These are phyloP conservation scores for Samia ricini DNA, from an alignment of 1,140 invertebrate species.

Conservation along the genomic window DNA sequence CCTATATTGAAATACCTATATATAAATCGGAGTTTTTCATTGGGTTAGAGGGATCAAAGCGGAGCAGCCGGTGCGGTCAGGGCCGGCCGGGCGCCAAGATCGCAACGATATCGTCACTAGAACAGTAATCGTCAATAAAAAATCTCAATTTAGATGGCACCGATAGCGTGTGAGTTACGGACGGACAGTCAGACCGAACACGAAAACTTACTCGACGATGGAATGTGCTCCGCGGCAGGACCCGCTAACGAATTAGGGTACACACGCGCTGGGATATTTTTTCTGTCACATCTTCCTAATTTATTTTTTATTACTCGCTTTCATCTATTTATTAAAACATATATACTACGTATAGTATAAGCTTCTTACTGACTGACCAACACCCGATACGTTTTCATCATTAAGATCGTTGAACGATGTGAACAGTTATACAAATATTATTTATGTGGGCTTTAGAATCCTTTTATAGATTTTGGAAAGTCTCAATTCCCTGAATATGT, in stretches of 20 bases:
- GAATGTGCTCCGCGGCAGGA: constrained; percentile 67
- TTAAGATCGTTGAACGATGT: not conserved
- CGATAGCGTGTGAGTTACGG: constrained; percentile 74
- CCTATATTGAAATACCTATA: not conserved
- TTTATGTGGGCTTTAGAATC: constrained; percentile 1
- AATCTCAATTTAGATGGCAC: constrained; percentile 77
- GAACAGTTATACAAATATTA: not conserved
- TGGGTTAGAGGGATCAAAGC: constrained; percentile 44
- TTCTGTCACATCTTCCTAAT: constrained; percentile 42
- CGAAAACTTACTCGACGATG: constrained; percentile 73
- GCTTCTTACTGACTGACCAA: not conserved
- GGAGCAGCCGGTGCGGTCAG: constrained; percentile 25
- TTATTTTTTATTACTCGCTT: constrained; percentile 37
- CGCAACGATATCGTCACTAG: constrained; percentile 72
- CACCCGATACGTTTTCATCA: not conserved
- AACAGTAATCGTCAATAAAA: constrained; percentile 77
- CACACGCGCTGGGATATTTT: constrained; percentile 51
- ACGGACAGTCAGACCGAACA: constrained; percentile 66
- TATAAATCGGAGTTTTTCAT: constrained; percentile 20
- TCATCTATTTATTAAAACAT: not conserved
- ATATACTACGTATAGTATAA: not conserved
- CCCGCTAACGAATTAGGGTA: constrained; percentile 73
- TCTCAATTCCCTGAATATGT: not conserved
- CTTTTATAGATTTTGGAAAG: not conserved
- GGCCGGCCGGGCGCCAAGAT: constrained; percentile 67